Evolutionary conservation across 1,140 invertebrate genomes (phyloP).

Genomic region (Neuroterus valhalla): DNA sequence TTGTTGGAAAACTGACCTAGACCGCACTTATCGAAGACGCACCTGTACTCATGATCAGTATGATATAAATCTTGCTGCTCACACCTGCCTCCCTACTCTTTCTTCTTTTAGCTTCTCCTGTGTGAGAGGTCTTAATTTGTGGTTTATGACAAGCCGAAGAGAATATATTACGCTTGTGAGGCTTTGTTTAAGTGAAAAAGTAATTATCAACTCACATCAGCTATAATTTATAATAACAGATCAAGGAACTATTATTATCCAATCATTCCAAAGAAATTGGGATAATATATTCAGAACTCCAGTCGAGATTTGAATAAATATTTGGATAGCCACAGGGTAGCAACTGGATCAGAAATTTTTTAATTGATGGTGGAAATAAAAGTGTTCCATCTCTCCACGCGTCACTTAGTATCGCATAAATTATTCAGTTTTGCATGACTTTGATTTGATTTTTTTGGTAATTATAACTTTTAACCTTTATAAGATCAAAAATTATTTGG

Average conservation of each 20-base stretch:
- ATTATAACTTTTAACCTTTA: too few relatives aligned
- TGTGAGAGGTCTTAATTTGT: slow-evolving; percentile 13
- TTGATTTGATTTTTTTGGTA: too few relatives aligned
- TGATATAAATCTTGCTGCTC: slow-evolving; percentile 27
- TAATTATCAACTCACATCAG: slow-evolving; percentile 16
- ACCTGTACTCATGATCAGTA: slow-evolving; percentile 9
- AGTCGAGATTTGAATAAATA: too few relatives aligned
- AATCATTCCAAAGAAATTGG: neutral
- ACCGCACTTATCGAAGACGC: slow-evolving; percentile 5
- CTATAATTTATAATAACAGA: slow-evolving; percentile 11
- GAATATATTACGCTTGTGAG: slow-evolving; percentile 10
- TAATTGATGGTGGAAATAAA: too few relatives aligned
- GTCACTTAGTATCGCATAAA: too few relatives aligned
- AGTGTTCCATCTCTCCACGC: too few relatives aligned
- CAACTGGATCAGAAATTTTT: too few relatives aligned
- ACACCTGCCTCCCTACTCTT: slow-evolving; percentile 17
- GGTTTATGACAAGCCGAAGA: slow-evolving; percentile 16
- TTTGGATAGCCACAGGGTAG: too few relatives aligned
- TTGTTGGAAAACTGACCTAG: slow-evolving; percentile 8
- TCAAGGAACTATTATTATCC: neutral
- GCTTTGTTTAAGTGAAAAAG: slow-evolving; percentile 21
- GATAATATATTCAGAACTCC: too few relatives aligned
- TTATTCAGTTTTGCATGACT: too few relatives aligned
- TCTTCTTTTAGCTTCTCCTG: slow-evolving; percentile 1
- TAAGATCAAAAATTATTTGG: too few relatives aligned